phyloP scores from a whole-genome alignment of 2,797 vertebrate genomes.

The Intellagama lesueurii region DNA sequence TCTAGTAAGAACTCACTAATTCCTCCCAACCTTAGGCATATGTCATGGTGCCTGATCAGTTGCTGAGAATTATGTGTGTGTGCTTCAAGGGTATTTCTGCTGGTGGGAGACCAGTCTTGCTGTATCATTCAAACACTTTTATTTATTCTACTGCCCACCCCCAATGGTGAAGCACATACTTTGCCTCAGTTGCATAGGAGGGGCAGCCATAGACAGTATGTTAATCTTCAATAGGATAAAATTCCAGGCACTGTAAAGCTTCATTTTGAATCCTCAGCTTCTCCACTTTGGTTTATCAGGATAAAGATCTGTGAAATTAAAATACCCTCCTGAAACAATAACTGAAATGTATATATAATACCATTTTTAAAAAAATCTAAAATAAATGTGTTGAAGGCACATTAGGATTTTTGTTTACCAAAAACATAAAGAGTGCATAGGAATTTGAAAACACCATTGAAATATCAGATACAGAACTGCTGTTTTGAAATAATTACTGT shows the following conservation, averaged over 20 bases:
- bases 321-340: constrained; percentile 4
- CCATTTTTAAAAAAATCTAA: background rate
- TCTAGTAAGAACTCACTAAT: too few species aligned
- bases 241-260: background rate
- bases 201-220: background rate
- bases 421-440: constrained; percentile 8
- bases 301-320: constrained; percentile 11
- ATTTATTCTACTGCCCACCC: too few species aligned
- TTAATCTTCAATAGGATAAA: constrained; percentile 7
- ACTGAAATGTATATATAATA: background rate
- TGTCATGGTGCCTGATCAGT: too few species aligned
- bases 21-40: too few species aligned
- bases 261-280: constrained; percentile 16
- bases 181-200: background rate
- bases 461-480: background rate
- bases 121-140: too few species aligned
- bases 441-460: constrained; percentile 41
- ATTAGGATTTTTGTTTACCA: constrained; percentile 20
- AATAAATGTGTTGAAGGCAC: background rate
- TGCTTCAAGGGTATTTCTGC: too few species aligned
- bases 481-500: constrained; percentile 52
- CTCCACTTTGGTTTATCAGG: background rate
- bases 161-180: too few species aligned
- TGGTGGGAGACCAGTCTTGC: too few species aligned
- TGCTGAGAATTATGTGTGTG: too few species aligned